phyloP scores from a whole-genome alignment of 2,113 vertebrate genomes.

The Actenoides lindsayi region DNA sequence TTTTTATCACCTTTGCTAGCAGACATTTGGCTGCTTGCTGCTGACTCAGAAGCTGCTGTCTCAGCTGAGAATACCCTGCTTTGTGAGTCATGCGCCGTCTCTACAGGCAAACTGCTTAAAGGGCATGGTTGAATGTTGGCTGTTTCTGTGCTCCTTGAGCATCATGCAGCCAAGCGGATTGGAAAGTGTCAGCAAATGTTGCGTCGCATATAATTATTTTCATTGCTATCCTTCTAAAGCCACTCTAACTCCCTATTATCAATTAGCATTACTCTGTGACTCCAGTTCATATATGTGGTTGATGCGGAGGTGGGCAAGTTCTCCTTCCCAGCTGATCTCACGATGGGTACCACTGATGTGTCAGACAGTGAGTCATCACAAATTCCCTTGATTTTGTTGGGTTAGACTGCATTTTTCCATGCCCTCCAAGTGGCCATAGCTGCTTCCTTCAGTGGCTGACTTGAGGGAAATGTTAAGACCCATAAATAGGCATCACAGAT shows the following conservation, averaged over 20 bases:
- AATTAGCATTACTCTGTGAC: neutral
- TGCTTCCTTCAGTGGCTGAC: neutral
- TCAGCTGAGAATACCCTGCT: conserved; percentile 59
- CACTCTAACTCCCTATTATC: neutral
- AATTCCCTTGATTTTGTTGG: neutral
- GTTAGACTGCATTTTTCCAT: neutral
- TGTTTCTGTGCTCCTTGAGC: neutral
- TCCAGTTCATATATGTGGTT: neutral
- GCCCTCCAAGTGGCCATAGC: neutral
- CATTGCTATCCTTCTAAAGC: neutral
- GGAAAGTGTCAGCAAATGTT: neutral
- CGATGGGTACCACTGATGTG: neutral
- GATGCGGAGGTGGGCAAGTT: neutral
- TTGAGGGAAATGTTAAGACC: conserved; percentile 38
- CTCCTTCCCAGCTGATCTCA: neutral
- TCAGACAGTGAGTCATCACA: conserved; percentile 33
- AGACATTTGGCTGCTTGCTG: conserved; percentile 29
- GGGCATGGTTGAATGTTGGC: conserved; percentile 33
- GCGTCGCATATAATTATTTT: neutral
- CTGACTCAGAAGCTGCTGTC: conserved; percentile 66
- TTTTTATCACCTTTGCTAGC: conserved; percentile 44
- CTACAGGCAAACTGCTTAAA: conserved; percentile 37
- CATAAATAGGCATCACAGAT: neutral
- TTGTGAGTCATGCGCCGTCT: conserved; percentile 53
- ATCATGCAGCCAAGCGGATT: neutral